These are phyloP conservation scores for Trichoplax adhaerens DNA, from an alignment of 37 sponge, comb jelly and placozoan species.

Conservation along the genomic window DNA sequence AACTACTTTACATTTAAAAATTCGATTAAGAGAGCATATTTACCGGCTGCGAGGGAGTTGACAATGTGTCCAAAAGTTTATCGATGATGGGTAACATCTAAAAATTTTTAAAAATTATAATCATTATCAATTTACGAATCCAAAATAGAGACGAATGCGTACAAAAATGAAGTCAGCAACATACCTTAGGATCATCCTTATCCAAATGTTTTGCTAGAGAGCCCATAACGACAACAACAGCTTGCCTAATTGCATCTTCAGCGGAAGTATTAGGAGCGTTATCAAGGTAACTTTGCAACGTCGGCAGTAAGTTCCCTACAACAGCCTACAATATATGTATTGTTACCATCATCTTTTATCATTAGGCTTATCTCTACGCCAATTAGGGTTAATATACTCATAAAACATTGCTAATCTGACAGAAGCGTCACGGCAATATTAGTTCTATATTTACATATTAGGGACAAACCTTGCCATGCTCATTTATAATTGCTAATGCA, in stretches of 20 bases:
- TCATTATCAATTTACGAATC: neutral
- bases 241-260: slow-evolving; percentile 55
- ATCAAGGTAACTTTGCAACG: slow-evolving; percentile 58
- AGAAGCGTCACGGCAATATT: no score
- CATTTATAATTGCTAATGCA: slow-evolving; percentile 39
- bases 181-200: slow-evolving; percentile 66
- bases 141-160: neutral
- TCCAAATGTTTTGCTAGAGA: slow-evolving; percentile 86
- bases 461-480: slow-evolving; percentile 43
- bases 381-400: no score
- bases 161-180: slow-evolving; percentile 9
- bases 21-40: no score
- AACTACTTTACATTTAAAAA: no score
- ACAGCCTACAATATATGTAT: slow-evolving; percentile 10
- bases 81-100: slow-evolving; percentile 71
- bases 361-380: no score
- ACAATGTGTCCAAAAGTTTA: slow-evolving; percentile 59
- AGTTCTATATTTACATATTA: no score
- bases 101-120: neutral
- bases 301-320: slow-evolving; percentile 50
- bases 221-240: slow-evolving; percentile 83
- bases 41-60: slow-evolving; percentile 84
- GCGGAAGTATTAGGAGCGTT: slow-evolving; percentile 30
- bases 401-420: no score
- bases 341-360: neutral